A percentile compares a stretch with the other conserved stretches of the same genome.
Conservation (phyloP, 2,797 vertebrate species). For the Semotilus atromaculatus region DNA sequence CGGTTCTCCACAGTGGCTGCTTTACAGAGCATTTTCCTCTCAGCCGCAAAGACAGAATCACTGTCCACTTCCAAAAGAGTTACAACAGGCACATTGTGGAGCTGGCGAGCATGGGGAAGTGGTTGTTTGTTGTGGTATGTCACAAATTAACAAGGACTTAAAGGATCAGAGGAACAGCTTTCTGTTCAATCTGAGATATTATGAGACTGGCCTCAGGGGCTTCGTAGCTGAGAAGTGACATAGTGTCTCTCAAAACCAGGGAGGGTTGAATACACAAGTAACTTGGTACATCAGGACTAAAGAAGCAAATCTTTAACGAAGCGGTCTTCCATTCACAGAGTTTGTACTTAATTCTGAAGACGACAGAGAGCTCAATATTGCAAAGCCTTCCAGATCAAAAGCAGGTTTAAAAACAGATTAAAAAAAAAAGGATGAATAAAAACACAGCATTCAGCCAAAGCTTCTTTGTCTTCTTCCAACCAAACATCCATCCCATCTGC, state of each 20-base stretch:
- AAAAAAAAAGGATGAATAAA: background rate
- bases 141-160: slow-evolving; percentile 54
- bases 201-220: slow-evolving; percentile 47
- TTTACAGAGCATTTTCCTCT: slow-evolving; percentile 34
- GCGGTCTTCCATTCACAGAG: background rate
- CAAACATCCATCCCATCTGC: slow-evolving; percentile 1
- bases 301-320: slow-evolving; percentile 17
- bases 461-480: slow-evolving; percentile 15
- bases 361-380: background rate
- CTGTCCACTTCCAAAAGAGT: slow-evolving; percentile 29
- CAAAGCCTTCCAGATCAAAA: slow-evolving; percentile 22
- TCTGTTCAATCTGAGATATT: slow-evolving; percentile 48
- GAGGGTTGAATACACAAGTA: slow-evolving; percentile 6
- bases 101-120: slow-evolving; percentile 28
- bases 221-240: slow-evolving; percentile 51
- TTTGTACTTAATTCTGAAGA: slow-evolving; percentile 3
- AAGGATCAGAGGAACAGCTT: slow-evolving; percentile 50
- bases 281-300: slow-evolving; percentile 11
- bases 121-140: slow-evolving; percentile 28
- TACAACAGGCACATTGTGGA: slow-evolving; percentile 49
- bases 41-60: slow-evolving; percentile 57
- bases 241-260: slow-evolving; percentile 49
- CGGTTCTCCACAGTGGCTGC: slow-evolving; percentile 23
- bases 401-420: slow-evolving; percentile 28
- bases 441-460: slow-evolving; percentile 13